phyloP scores from a whole-genome alignment of 2,888 invertebrate species.

The Morpho achilles region DNA sequence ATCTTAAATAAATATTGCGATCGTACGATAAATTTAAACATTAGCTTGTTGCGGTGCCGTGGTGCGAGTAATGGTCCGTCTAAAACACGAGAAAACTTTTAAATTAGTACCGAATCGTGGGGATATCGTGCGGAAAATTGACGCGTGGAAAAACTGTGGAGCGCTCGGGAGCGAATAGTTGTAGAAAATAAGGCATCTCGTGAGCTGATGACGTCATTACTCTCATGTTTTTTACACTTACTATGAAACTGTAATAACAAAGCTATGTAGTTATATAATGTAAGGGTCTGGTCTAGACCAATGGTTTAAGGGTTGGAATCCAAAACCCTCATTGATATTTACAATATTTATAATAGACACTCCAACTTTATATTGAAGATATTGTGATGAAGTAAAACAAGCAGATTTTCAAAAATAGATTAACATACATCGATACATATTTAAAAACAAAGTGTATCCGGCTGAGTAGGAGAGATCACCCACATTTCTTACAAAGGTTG shows the following conservation, averaged over 20 bases:
- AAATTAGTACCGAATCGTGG: slow-evolving; percentile 38
- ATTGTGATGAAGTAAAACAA: too few species aligned
- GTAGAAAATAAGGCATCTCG: slow-evolving; percentile 1
- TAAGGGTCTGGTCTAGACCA: not conserved
- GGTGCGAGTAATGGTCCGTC: slow-evolving; percentile 38
- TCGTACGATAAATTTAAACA: slow-evolving; percentile 31
- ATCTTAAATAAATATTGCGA: slow-evolving; percentile 24
- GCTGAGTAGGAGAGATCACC: too few species aligned
- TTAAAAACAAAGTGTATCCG: too few species aligned
- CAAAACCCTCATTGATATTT: too few species aligned
- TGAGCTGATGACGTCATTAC: too few species aligned
- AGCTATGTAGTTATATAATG: not conserved
- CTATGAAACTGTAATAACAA: too few species aligned
- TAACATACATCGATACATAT: too few species aligned
- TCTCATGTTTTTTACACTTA: too few species aligned
- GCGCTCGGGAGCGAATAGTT: slow-evolving; percentile 6
- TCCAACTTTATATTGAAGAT: too few species aligned
- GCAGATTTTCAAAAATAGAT: too few species aligned
- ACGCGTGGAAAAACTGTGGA: slow-evolving; percentile 30
- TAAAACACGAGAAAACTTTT: slow-evolving; percentile 38
- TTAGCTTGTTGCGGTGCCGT: slow-evolving; percentile 30
- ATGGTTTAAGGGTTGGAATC: not conserved
- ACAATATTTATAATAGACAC: too few species aligned
- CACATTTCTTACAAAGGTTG: too few species aligned
- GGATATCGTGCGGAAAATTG: slow-evolving; percentile 42